phyloP scores from a whole-genome alignment of 1,140 invertebrate species.

The Carposina sasakii region DNA sequence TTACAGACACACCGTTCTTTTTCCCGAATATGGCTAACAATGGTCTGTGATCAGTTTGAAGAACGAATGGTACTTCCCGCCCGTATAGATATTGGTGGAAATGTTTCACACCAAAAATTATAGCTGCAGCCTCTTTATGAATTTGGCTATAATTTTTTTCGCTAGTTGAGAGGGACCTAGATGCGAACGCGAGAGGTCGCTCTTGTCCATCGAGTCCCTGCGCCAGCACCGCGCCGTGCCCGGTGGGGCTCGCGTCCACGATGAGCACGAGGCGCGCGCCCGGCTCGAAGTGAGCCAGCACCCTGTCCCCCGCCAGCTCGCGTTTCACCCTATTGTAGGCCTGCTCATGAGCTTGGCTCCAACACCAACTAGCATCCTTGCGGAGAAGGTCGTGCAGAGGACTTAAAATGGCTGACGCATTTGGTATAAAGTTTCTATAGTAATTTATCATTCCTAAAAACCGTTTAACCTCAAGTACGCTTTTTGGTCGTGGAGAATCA shows the following conservation, averaged over 20 bases:
- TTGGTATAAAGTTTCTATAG: too few relatives aligned
- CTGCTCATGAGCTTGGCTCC: not conserved
- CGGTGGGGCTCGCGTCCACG: not conserved
- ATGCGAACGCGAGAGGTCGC: not conserved
- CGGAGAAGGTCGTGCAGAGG: not conserved
- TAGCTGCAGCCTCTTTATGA: not conserved
- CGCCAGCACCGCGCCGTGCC: too few relatives aligned
- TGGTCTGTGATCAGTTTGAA: slow-evolving; percentile 1
- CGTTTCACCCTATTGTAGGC: not conserved
- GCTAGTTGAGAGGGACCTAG: not conserved
- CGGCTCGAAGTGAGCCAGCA: not conserved
- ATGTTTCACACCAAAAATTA: slow-evolving; percentile 1
- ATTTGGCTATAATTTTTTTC: not conserved
- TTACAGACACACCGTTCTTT: not conserved
- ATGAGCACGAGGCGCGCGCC: not conserved
- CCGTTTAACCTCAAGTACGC: not conserved
- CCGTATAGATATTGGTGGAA: slow-evolving; percentile 3
- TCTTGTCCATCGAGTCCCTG: not conserved
- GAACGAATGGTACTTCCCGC: not conserved
- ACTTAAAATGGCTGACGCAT: too few relatives aligned
- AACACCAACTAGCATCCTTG: not conserved
- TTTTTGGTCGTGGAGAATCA: not conserved
- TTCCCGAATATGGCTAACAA: not conserved
- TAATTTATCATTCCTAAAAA: not conserved
- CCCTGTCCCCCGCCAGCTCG: not conserved